Evolutionary conservation across 2,797 vertebrate species (phyloP).

Genomic region (Acipenser oxyrinchus): DNA sequence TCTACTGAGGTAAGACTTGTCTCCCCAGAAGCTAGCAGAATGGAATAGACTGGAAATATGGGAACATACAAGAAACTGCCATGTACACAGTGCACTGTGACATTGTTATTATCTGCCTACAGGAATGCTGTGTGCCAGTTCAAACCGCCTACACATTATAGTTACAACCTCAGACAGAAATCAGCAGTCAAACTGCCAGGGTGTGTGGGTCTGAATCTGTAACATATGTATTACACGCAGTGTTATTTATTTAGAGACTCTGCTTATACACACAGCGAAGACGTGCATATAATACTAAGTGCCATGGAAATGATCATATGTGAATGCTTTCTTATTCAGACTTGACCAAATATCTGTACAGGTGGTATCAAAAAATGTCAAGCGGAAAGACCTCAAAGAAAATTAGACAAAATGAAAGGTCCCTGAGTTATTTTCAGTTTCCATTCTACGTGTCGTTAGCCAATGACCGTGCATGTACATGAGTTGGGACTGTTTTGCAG

Average conservation of each 20-base stretch:
- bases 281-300: background rate
- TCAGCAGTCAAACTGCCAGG: conserved; percentile 40
- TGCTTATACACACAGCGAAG: background rate
- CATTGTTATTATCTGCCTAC: conserved; percentile 39
- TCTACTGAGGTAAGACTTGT: conserved; percentile 5
- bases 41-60: conserved; percentile 44
- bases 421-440: too few species aligned
- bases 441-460: too few species aligned
- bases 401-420: too few species aligned
- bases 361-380: too few species aligned
- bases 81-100: conserved; percentile 37
- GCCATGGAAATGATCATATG: background rate
- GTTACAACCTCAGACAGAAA: conserved; percentile 41
- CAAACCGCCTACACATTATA: conserved; percentile 33
- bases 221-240: background rate
- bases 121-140: conserved; percentile 53
- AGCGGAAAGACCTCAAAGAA: too few species aligned
- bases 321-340: background rate
- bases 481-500: too few species aligned
- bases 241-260: background rate
- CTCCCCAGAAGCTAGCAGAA: conserved; percentile 36
- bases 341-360: background rate
- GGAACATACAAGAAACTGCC: conserved; percentile 29
- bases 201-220: conserved; percentile 17
- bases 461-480: too few species aligned